phyloP scores from a whole-genome alignment of 2,113 vertebrate species.

The Raja brachyura region DNA sequence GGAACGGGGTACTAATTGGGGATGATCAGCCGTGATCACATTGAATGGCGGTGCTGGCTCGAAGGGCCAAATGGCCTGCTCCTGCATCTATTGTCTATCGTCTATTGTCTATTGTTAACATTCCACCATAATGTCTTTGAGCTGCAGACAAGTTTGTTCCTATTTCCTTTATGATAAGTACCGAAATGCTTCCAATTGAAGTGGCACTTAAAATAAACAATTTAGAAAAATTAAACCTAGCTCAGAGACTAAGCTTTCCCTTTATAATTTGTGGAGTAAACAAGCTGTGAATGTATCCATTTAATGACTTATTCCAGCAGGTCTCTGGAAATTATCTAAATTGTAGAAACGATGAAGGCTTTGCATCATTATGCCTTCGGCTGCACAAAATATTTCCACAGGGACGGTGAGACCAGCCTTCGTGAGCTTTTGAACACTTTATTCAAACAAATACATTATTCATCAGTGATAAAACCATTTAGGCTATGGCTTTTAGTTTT shows the following conservation, averaged over 20 bases:
- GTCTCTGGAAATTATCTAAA: background rate
- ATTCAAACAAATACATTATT: constrained; percentile 1
- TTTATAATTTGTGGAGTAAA: constrained; percentile 1
- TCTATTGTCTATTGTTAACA: too few relatives aligned
- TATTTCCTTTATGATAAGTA: background rate
- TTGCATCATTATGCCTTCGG: background rate
- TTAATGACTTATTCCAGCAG: background rate
- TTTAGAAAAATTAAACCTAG: background rate
- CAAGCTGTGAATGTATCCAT: background rate
- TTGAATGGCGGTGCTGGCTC: too few relatives aligned
- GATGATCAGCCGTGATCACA: too few relatives aligned
- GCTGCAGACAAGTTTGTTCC: too few relatives aligned
- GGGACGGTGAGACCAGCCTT: background rate
- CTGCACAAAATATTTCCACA: background rate
- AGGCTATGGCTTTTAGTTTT: background rate
- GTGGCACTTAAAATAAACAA: background rate
- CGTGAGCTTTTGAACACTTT: background rate
- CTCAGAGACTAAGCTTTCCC: background rate
- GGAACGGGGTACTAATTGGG: too few relatives aligned
- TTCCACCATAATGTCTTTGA: too few relatives aligned
- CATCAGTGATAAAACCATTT: background rate
- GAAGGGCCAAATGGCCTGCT: too few relatives aligned
- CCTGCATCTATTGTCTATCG: too few relatives aligned
- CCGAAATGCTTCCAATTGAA: background rate
- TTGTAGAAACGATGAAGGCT: background rate